Base-by-base conservation (phyloP, 2,113 vertebrate species). In the Mesembrinibis cayennensis region DNA sequence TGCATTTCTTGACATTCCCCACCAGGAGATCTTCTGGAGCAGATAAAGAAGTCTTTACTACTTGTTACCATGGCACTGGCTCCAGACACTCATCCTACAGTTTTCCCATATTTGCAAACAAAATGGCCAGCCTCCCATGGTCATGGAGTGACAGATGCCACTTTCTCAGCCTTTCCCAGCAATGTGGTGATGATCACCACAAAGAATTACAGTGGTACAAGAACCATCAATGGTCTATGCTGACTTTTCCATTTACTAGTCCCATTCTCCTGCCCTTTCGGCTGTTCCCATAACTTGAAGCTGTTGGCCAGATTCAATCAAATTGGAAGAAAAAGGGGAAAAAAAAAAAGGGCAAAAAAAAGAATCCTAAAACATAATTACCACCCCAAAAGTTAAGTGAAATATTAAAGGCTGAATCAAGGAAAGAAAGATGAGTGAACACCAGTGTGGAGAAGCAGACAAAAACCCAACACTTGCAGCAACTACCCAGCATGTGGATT, bases 101-200 rank as follows among this genome's bases (percentile, higher is more conserved):
- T 67, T 87, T 76, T 72, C 16, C 16, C 7, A 0, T 8, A 34
- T 55, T 44, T 67, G 42, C 53, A 76, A 93, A 69, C 56, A 89
- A 94, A 94, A 90, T 49, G 66, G 69, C 18, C 72, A 52, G 10
- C 50, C 44, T 90, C 49, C 38, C 52, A 2, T 25, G 81, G 83
- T 19, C 26, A 8, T 8, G 30, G 56, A 90, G 36, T 32, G 49
- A 79, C 69, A 78, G 87, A 76, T 58, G 52, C 16, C 81, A 82
- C 23, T 71, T 86, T 63, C 72, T 40, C 73, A 94, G 91, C 73
- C 86, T 69, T 93, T 73, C 42, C n/a, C 67, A 87, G 76, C 27
- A 86, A 77, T 2, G 0, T 30, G 18, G 65, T 44, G 40, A 44
- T 55, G 16, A 74, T 40, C 26, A 76, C 1, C 61, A 67, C 13